Base-by-base conservation (phyloP, 2,797 vertebrate species). In the Smutsia gigantea region DNA sequence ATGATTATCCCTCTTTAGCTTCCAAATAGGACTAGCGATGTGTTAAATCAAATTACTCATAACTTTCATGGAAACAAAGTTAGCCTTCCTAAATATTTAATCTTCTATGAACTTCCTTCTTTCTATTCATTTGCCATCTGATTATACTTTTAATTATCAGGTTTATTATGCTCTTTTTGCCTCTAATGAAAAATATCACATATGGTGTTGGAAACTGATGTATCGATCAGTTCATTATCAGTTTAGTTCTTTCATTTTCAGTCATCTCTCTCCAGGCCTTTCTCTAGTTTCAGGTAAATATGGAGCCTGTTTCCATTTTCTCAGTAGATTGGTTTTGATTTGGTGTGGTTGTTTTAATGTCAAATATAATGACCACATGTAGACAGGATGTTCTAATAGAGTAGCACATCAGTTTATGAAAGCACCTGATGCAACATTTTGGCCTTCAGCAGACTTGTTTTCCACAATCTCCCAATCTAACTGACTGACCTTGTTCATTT, bases 221-320 rank as follows among this genome's bases (percentile, higher is more conserved):
- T 82, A 51, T 53, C 95, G 90, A 95, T 94, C 90, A 90, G 71
- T 96, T 29, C 68, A 75, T 88, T 93, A 87, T 94, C 69, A 96
- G 57, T 97, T 92, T 79, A 82, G 1, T 68, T 94, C 27, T 93
- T 97, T 63, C 15, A 9, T 96, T 97, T 96, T 95, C 55, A 97
- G 53, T 14, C 42, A 72, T 92, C 78, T 94, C 69, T 25, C 72
- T 96, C 89, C 93, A 57, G 90, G 37, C 25, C 57, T 51, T 87
- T 90, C 64, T 42, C 72, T 77, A 94, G 51, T 90, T 94, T 57
- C 51, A 53, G 0, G 15, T 75, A 21, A 77, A 87, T 87, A n/a
- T 14, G 7, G 11, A 81, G 4, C 0, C 7, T 94, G 49, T 25
- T 81, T 91, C 17, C 84, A 61, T 8, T 57, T 81, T 34, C 68